Evolutionary conservation across 37 sponge, comb jelly and placozoan genomes (phyloP).

Genomic region (Amphimedon queenslandica): DNA sequence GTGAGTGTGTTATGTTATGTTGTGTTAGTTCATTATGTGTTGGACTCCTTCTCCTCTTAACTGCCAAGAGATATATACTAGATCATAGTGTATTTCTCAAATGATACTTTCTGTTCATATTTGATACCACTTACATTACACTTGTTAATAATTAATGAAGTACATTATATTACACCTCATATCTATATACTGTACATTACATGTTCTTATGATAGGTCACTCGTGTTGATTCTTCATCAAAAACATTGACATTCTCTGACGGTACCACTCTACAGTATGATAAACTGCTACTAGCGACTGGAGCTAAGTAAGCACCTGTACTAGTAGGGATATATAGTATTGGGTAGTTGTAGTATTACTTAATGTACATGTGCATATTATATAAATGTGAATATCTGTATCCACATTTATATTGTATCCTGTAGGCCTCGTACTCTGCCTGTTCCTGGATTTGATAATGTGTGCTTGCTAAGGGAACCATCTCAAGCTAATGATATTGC

Average conservation of each 20-base stretch:
- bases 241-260: conserved; percentile 54
- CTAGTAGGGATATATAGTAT: too few species aligned
- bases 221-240: conserved; percentile 41
- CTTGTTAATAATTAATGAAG: too few species aligned
- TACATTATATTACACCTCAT: too few species aligned
- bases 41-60: neutral
- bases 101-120: too few species aligned
- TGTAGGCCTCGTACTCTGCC: conserved; percentile 61
- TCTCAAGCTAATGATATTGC: conserved; percentile 73
- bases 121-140: too few species aligned
- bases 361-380: neutral
- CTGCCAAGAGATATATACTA: too few species aligned
- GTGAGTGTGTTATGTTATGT: too few species aligned
- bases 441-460: conserved; percentile 68
- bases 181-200: too few species aligned
- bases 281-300: conserved; percentile 80
- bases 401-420: neutral
- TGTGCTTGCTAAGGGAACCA: conserved; percentile 68
- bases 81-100: too few species aligned
- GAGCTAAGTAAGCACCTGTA: conserved; percentile 48
- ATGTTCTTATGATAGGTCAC: conserved; percentile 36
- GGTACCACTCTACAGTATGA: conserved; percentile 56
- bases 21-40: neutral
- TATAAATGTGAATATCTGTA: neutral
- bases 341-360: too few species aligned